Base-by-base conservation (phyloP, 2,888 invertebrate species). In the Leucophenga maculata region DNA sequence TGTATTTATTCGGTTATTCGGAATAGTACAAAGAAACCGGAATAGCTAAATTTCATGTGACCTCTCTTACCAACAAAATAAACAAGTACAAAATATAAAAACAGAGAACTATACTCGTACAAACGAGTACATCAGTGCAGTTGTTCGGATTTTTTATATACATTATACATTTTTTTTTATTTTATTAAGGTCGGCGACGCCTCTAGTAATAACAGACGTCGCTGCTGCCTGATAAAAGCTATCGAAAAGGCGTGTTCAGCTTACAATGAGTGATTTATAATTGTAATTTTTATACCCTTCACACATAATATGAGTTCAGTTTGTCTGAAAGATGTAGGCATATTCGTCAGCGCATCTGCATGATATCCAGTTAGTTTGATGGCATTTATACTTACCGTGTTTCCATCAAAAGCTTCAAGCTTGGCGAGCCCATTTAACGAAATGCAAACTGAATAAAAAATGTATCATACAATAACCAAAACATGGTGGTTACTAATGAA, bases 161-260 rank as follows among this genome's bases (percentile, higher is more conserved):
- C 44, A 44, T 44, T 44, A 20, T 55, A 22, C 22, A 22, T 55
- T 55, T 16, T 18, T 14, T 57, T 46, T 46, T 46, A 14, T 46
- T 46, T 13, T 46, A 4, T 46, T 57, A 26, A 57, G 57, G 57
- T 57, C 57, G 26, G 9, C 57, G 26, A 57, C 57, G 57, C 57
- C 31, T 11, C 22, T 57, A 31, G 16, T 14, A 57, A 26, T 54
- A 4, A 57, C 46, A 46, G 2, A n/a, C 46, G 14, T 31, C 22
- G 22, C 22, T 3, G 3, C 57, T 16, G 57, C 26, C 31, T 57
- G 57, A 57, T 57, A 57, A 57, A 31, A 26, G 26, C 26, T 26
- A 26, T 26, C 26, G 26, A 26, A 26, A 26, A 26, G 26, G 26
- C 4, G 26, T 26, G 26, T 26, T 3, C 26, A 26, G 26, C 4